A percentile compares a stretch with the other conserved stretches of the same genome.
These are phyloP conservation scores for Corythoichthys haematopterus DNA, from an alignment of 2,113 vertebrate species.

Conservation along the genomic window DNA sequence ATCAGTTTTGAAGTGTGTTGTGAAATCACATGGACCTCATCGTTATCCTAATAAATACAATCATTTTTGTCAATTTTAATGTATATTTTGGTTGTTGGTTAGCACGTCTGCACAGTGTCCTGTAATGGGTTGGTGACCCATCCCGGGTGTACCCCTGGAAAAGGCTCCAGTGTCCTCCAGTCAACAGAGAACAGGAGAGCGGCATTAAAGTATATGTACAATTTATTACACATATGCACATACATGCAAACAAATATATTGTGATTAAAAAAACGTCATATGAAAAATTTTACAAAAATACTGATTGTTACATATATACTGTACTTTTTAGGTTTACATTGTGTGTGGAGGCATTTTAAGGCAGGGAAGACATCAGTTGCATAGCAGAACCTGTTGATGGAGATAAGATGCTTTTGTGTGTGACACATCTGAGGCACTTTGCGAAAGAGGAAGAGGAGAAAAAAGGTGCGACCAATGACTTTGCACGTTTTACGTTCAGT, in stretches of 20 bases:
- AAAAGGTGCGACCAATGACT: neutral
- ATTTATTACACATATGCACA: slow-evolving; percentile 71
- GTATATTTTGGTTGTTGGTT: neutral
- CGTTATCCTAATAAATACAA: slow-evolving; percentile 16
- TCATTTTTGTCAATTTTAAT: neutral
- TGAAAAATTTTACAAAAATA: slow-evolving; percentile 19
- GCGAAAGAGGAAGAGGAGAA: neutral
- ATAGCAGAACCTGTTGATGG: neutral
- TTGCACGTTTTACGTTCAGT: neutral
- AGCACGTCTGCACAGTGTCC: neutral
- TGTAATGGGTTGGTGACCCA: neutral
- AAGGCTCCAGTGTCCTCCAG: neutral
- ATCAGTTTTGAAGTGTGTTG: slow-evolving; percentile 14
- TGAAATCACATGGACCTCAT: slow-evolving; percentile 24
- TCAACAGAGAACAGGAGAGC: slow-evolving; percentile 9
- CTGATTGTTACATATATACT: neutral
- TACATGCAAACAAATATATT: slow-evolving; percentile 59
- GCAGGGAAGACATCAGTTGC: neutral
- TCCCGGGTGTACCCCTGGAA: neutral
- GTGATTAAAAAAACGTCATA: slow-evolving; percentile 40
- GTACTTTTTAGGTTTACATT: neutral
- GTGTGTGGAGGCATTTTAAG: neutral
- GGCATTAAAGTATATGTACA: slow-evolving; percentile 63
- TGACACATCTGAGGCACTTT: neutral
- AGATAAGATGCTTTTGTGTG: neutral